A percentile compares a stretch with the other conserved stretches of the same genome.
These are phyloP conservation scores for Chorisops tibialis DNA, from an alignment of 2,888 invertebrate species.

Conservation along the genomic window DNA sequence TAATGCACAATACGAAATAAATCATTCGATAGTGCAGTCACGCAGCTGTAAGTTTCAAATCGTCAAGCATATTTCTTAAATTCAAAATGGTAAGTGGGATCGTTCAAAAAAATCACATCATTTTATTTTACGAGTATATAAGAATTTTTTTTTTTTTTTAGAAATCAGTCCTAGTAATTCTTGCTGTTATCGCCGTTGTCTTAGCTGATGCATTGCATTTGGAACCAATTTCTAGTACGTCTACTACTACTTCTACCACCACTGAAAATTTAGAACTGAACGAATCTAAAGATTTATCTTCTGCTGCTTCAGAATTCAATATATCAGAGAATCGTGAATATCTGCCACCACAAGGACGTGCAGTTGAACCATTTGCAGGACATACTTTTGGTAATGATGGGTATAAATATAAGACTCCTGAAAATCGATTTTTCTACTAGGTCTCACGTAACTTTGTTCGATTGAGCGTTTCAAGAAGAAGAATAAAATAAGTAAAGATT, in stretches of 20 bases:
- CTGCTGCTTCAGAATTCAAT: neutral
- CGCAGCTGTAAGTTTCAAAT: neutral
- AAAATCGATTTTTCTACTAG: neutral
- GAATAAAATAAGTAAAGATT: too few species aligned
- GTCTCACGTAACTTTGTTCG: too few species aligned
- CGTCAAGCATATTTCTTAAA: neutral
- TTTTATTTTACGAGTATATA: too few species aligned
- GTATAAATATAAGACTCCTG: neutral
- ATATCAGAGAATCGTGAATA: neutral
- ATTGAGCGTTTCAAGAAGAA: too few species aligned
- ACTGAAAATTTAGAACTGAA: neutral
- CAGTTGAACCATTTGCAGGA: neutral
- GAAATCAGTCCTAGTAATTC: too few species aligned
- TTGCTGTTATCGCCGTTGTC: too few species aligned
- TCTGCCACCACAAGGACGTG: neutral
- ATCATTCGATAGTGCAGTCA: neutral
- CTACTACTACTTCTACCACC: neutral
- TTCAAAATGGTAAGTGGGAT: neutral
- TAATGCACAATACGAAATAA: too few species aligned
- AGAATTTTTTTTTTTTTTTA: too few species aligned
- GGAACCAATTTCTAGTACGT: too few species aligned
- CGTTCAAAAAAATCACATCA: too few species aligned
- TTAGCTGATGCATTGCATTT: too few species aligned
- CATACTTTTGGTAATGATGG: neutral
- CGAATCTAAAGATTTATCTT: neutral